Conservation (phyloP, 2,888 invertebrate genomes). For the Phlogophora meticulosa region DNA sequence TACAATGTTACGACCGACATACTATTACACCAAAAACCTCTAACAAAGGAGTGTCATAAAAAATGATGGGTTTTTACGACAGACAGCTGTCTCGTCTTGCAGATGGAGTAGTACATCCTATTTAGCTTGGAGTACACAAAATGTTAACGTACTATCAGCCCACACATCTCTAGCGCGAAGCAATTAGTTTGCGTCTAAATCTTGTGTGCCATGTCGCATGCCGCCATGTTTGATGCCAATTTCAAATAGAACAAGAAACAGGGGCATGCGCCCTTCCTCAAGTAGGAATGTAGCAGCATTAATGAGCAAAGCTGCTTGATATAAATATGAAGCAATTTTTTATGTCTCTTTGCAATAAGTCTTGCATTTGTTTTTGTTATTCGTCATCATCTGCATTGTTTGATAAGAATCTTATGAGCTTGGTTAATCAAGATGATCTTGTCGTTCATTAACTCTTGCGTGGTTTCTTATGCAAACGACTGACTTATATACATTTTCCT, state of each 20-base stretch:
- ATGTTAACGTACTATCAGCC: background rate
- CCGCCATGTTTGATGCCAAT: conserved; percentile 24
- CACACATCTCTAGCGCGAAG: conserved; percentile 18
- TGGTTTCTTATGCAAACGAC: too few species aligned
- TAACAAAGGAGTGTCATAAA: too few species aligned
- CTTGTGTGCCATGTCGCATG: conserved; percentile 4
- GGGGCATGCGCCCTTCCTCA: conserved; percentile 29
- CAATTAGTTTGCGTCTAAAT: conserved; percentile 33
- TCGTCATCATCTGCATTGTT: background rate
- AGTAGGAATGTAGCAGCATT: too few species aligned
- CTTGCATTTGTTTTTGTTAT: background rate
- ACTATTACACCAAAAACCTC: too few species aligned
- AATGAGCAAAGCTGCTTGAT: conserved; percentile 4
- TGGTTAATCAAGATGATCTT: background rate
- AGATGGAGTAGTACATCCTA: too few species aligned
- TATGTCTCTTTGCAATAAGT: background rate
- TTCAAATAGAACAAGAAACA: conserved; percentile 31
- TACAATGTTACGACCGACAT: too few species aligned
- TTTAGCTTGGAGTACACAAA: background rate
- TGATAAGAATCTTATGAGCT: conserved; percentile 2
- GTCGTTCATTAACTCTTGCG: background rate
- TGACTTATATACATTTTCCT: too few species aligned
- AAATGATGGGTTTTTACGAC: too few species aligned
- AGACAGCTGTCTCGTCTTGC: too few species aligned
- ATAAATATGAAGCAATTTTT: conserved; percentile 8